Percentiles rank a stretch among this genome's conserved stretches.
These are phyloP conservation scores for Andrena trimmerana DNA, from an alignment of 2,888 invertebrate genomes.

Conservation along the genomic window DNA sequence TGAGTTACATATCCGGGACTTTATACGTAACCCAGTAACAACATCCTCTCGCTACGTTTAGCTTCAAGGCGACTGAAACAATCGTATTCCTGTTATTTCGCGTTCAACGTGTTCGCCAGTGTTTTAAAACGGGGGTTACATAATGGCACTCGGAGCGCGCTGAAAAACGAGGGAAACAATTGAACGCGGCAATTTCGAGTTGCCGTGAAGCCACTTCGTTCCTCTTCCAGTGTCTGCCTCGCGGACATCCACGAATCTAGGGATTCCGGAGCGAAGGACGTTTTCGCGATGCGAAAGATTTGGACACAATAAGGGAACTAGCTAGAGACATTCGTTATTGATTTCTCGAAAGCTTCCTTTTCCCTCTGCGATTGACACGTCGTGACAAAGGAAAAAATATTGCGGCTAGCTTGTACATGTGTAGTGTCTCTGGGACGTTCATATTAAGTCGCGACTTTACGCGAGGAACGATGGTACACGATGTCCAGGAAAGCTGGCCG, in stretches of 20 bases:
- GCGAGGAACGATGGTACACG: constrained; percentile 6
- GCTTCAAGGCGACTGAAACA: constrained; percentile 51
- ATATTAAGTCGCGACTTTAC: constrained; percentile 73
- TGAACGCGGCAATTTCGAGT: background rate
- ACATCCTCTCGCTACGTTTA: constrained; percentile 54
- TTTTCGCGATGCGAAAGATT: background rate
- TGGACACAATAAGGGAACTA: background rate
- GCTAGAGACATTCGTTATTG: constrained; percentile 24
- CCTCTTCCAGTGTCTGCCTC: background rate
- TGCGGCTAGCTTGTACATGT: background rate
- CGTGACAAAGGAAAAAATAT: background rate
- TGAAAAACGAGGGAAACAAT: constrained; percentile 1
- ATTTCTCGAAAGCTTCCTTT: constrained; percentile 7
- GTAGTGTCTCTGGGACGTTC: constrained; percentile 43
- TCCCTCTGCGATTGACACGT: background rate
- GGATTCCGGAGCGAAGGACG: background rate
- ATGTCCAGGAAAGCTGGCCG: constrained; percentile 32
- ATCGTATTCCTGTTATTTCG: constrained; percentile 45
- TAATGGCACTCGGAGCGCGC: constrained; percentile 11
- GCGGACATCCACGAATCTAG: background rate
- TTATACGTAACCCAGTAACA: constrained; percentile 48
- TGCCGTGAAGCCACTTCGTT: background rate
- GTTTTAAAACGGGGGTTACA: constrained; percentile 30
- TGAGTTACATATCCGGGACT: constrained; percentile 37
- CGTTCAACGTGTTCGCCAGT: constrained; percentile 25